Percentiles rank a stretch among this genome's conserved stretches.
These are phyloP conservation scores for Trachurus trachurus DNA, from an alignment of 2,797 vertebrate species.

Conservation along the genomic window DNA sequence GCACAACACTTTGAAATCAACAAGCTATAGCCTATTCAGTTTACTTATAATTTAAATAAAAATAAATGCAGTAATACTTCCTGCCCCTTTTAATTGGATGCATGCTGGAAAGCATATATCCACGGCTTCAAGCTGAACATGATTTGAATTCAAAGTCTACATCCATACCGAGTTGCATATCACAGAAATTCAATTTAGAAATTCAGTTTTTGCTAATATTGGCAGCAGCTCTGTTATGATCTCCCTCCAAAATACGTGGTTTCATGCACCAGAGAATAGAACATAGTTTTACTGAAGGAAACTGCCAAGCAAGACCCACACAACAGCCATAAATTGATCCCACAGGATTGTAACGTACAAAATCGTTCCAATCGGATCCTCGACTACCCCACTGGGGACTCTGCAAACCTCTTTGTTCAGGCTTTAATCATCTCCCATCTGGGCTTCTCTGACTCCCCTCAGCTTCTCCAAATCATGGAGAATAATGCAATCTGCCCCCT, in stretches of 20 bases:
- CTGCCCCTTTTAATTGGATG: not conserved
- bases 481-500: conserved; percentile 41
- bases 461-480: conserved; percentile 33
- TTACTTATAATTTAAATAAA: not conserved
- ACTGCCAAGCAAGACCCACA: conserved; percentile 43
- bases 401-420: conserved; percentile 47
- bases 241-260: not conserved
- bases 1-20: not conserved
- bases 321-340: conserved; percentile 38
- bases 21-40: not conserved
- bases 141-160: not conserved
- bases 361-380: conserved; percentile 41
- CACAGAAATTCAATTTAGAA: not conserved
- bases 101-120: not conserved
- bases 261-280: not conserved
- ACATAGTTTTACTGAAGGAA: conserved; percentile 20
- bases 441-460: conserved; percentile 33
- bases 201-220: not conserved
- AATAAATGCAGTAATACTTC: not conserved
- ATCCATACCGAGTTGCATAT: not conserved
- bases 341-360: conserved; percentile 40
- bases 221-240: not conserved
- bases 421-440: conserved; percentile 67
- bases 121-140: not conserved
- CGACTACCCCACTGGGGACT: conserved; percentile 33